A percentile compares a stretch with the other conserved stretches of the same genome.
These are phyloP conservation scores for Rhamphomyia laevipes DNA, from an alignment of 2,888 invertebrate genomes.

Conservation along the genomic window DNA sequence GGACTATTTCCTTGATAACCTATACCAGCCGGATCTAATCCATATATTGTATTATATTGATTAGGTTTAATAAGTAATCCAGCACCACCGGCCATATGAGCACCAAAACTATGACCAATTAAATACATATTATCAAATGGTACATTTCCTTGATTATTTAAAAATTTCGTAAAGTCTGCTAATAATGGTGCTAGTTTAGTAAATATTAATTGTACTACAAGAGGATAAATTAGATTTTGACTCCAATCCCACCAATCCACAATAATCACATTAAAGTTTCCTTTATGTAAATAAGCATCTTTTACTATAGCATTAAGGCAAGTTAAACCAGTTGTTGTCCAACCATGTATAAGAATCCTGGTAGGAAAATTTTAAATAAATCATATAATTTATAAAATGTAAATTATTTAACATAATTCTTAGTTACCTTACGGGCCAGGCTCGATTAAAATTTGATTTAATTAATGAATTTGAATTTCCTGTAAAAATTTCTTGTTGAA, in stretches of 20 bases:
- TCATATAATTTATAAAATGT: background rate
- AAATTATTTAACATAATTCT: background rate
- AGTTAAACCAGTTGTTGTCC: conserved; percentile 25
- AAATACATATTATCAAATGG: conserved; percentile 23
- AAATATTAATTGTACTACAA: conserved; percentile 23
- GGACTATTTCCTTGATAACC: conserved; percentile 25
- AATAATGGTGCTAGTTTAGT: conserved; percentile 25
- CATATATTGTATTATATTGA: conserved; percentile 30
- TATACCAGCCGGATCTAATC: conserved; percentile 37
- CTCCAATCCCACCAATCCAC: conserved; percentile 31
- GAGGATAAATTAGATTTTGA: conserved; percentile 23
- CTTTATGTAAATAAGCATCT: conserved; percentile 26
- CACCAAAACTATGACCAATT: conserved; percentile 37
- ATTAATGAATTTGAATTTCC: background rate
- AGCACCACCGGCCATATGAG: conserved; percentile 29
- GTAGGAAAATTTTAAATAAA: background rate
- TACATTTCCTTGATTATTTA: conserved; percentile 23
- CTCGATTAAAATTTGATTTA: background rate
- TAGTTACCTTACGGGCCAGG: background rate
- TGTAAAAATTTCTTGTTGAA: background rate
- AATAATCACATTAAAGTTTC: conserved; percentile 28
- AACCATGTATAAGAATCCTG: too few species aligned
- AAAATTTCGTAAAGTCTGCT: conserved; percentile 25
- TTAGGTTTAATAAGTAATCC: conserved; percentile 22
- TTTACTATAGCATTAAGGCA: conserved; percentile 31